Conservation (phyloP, 2,113 vertebrate genomes). For the Nyctereutes procyonoides region DNA sequence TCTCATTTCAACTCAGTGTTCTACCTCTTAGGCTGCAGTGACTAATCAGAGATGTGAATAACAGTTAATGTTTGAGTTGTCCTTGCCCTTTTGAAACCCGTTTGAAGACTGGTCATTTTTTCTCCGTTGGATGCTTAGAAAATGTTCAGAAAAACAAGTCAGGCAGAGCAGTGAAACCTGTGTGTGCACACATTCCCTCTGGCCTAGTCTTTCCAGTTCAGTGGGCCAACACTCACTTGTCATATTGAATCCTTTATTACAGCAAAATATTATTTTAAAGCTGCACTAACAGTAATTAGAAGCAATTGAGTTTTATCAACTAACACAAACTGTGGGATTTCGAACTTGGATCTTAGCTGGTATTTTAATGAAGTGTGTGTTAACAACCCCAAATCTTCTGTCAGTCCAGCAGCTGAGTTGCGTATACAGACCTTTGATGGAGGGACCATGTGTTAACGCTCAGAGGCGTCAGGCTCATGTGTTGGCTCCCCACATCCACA, state of each 20-base stretch:
- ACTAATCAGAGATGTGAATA: slow-evolving; percentile 31
- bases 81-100: slow-evolving; percentile 17
- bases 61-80: not conserved
- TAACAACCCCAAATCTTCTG: slow-evolving; percentile 87
- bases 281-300: slow-evolving; percentile 89
- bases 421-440: slow-evolving; percentile 90
- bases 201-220: slow-evolving; percentile 72
- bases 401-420: slow-evolving; percentile 88
- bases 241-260: slow-evolving; percentile 87
- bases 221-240: slow-evolving; percentile 87
- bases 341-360: slow-evolving; percentile 90
- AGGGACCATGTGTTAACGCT: slow-evolving; percentile 90
- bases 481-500: slow-evolving; percentile 79
- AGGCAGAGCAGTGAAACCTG: not conserved
- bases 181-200: not conserved
- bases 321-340: slow-evolving; percentile 95
- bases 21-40: not conserved
- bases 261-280: slow-evolving; percentile 95
- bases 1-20: not conserved
- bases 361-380: slow-evolving; percentile 97
- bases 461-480: slow-evolving; percentile 83
- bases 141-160: slow-evolving; percentile 46
- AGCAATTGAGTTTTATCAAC: slow-evolving; percentile 93
- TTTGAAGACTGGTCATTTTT: slow-evolving; percentile 13
- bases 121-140: slow-evolving; percentile 23